Conservation (phyloP, 2,113 vertebrate genomes). For the Oceanodroma tethys region DNA sequence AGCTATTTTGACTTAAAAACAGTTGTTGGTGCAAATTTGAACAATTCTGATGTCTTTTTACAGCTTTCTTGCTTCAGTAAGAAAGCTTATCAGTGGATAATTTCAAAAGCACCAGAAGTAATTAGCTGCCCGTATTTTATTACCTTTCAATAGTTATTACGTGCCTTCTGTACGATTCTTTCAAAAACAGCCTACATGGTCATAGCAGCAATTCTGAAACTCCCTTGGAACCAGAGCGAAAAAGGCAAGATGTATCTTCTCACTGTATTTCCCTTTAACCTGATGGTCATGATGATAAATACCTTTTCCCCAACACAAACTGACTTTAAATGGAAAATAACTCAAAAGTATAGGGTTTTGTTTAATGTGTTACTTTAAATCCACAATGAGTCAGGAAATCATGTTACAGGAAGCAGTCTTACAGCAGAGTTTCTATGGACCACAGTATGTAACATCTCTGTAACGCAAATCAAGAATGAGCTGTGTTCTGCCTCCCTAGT, state of each 20-base stretch:
- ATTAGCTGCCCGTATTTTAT: neutral
- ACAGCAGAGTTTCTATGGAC: neutral
- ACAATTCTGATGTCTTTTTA: neutral
- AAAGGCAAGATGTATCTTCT: neutral
- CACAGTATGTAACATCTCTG: neutral
- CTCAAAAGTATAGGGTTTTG: accelerated
- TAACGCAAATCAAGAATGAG: neutral
- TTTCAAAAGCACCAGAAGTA: neutral
- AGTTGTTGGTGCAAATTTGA: neutral
- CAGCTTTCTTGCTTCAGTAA: neutral
- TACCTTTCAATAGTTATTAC: neutral
- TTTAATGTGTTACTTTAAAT: neutral
- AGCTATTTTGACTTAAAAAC: neutral
- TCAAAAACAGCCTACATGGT: neutral
- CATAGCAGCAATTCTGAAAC: neutral
- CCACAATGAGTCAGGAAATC: neutral
- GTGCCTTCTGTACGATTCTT: neutral
- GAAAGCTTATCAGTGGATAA: neutral
- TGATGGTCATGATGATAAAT: neutral
- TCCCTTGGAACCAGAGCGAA: neutral
- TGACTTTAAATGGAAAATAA: neutral
- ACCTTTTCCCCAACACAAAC: neutral
- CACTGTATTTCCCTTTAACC: neutral
- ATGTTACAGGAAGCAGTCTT: neutral
- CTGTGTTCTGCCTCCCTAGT: neutral